Conservation (phyloP, 2,797 vertebrate species). For the Rhincodon typus region DNA sequence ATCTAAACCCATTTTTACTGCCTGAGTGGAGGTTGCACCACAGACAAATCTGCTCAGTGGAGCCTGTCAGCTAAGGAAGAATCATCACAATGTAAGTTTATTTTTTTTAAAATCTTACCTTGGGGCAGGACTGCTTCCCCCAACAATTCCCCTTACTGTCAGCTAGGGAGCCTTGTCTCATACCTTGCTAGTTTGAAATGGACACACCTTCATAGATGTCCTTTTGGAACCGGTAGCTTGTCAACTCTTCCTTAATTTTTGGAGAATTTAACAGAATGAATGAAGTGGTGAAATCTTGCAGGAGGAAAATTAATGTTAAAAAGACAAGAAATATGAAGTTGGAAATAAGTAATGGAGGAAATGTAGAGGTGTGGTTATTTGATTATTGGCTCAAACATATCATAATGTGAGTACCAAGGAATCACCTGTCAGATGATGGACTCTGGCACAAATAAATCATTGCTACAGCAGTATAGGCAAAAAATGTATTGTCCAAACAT, state of each 20-base stretch:
- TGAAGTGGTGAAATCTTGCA: too few relatives aligned
- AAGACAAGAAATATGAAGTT: background rate
- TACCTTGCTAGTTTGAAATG: too few relatives aligned
- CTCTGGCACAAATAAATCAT: background rate
- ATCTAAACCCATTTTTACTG: background rate
- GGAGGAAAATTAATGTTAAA: too few relatives aligned
- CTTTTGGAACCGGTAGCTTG: too few relatives aligned
- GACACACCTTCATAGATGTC: too few relatives aligned
- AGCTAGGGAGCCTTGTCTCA: too few relatives aligned
- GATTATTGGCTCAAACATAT: background rate
- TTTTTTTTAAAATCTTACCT: background rate
- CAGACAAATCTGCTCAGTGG: background rate
- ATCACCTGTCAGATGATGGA: background rate
- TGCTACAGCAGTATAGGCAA: background rate
- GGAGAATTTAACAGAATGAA: too few relatives aligned
- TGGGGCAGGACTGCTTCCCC: background rate
- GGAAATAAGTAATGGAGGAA: too few relatives aligned
- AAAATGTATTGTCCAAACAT: background rate
- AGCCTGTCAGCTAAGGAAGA: background rate
- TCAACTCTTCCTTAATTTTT: too few relatives aligned
- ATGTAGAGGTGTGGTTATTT: background rate
- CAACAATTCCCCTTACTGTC: too few relatives aligned
- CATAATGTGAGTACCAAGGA: background rate
- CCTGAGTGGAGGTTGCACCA: background rate
- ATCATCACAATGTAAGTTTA: background rate